Evolutionary conservation across 2,113 vertebrate genomes (phyloP).

Genomic region (Phyllopteryx taeniolatus): DNA sequence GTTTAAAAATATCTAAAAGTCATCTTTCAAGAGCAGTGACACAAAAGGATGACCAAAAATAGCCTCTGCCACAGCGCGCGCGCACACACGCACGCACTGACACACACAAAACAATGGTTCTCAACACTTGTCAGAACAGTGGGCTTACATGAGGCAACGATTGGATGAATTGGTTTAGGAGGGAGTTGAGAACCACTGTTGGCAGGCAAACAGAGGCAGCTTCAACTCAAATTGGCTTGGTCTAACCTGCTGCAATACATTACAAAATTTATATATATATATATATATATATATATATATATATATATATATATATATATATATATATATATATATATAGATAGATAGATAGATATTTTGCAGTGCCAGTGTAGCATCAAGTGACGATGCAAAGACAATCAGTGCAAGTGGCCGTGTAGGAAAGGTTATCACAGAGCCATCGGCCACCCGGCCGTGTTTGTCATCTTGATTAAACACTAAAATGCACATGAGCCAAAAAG

Average conservation of each 20-base stretch:
- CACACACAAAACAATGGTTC: slow-evolving; percentile 42
- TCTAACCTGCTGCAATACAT: slow-evolving; percentile 39
- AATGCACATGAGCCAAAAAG: background rate
- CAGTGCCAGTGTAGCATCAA: slow-evolving; percentile 48
- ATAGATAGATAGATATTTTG: background rate
- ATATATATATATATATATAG: no score
- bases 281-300: no score
- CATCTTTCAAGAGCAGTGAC: slow-evolving; percentile 24
- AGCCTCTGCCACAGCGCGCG: slow-evolving; percentile 15
- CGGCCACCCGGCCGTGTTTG: background rate
- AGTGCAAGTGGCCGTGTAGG: background rate
- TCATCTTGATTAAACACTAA: background rate
- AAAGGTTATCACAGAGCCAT: background rate
- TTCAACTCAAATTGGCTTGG: slow-evolving; percentile 24
- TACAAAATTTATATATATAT: background rate
- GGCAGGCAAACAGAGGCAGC: slow-evolving; percentile 15
- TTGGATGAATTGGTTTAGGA: background rate
- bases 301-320: no score
- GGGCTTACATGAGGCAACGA: background rate
- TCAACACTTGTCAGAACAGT: slow-evolving; percentile 36
- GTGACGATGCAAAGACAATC: background rate
- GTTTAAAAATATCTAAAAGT: slow-evolving; percentile 19
- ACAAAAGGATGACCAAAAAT: slow-evolving; percentile 30
- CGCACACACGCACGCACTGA: slow-evolving; percentile 5
- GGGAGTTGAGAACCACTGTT: slow-evolving; percentile 48